A percentile compares a stretch with the other conserved stretches of the same genome.
Evolutionary conservation across 1,140 invertebrate genomes (phyloP).

Genomic region (Cylas formicarius): DNA sequence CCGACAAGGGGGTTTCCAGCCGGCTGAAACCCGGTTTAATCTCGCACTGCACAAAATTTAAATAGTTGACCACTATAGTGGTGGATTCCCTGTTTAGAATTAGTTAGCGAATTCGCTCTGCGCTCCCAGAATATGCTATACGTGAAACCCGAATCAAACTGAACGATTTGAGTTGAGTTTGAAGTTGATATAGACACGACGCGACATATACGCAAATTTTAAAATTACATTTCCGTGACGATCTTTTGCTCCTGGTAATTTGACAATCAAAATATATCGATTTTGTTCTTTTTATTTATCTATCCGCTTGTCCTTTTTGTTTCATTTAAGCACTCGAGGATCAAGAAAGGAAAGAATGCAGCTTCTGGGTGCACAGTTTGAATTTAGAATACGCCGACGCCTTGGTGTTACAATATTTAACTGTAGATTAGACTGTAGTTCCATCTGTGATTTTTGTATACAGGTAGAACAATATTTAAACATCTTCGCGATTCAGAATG

Average conservation of each 20-base stretch:
- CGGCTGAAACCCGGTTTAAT: constrained; percentile 20
- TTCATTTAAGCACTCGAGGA: not conserved
- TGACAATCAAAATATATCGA: not conserved
- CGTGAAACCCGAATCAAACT: not conserved
- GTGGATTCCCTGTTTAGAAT: constrained; percentile 2
- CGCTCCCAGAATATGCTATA: not conserved
- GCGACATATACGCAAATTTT: constrained; percentile 2
- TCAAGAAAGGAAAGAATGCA: not conserved
- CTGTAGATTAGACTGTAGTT: constrained; percentile 18
- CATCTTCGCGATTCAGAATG: constrained; percentile 2
- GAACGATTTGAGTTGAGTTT: not conserved
- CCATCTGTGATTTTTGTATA: constrained; percentile 19
- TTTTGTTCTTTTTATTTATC: constrained; percentile 2
- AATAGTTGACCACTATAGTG: not conserved
- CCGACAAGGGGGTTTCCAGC: constrained; percentile 14
- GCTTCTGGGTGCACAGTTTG: too few species aligned
- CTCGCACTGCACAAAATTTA: not conserved
- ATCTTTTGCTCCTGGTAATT: not conserved
- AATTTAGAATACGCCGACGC: not conserved
- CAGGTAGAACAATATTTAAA: constrained; percentile 16
- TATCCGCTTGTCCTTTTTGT: not conserved
- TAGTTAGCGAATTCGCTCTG: not conserved
- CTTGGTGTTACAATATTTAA: constrained; percentile 1
- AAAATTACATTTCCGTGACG: too few species aligned
- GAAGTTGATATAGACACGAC: not conserved